Evolutionary conservation across 2,113 vertebrate genomes (phyloP).

Genomic region (Tachysurus fulvidraco): DNA sequence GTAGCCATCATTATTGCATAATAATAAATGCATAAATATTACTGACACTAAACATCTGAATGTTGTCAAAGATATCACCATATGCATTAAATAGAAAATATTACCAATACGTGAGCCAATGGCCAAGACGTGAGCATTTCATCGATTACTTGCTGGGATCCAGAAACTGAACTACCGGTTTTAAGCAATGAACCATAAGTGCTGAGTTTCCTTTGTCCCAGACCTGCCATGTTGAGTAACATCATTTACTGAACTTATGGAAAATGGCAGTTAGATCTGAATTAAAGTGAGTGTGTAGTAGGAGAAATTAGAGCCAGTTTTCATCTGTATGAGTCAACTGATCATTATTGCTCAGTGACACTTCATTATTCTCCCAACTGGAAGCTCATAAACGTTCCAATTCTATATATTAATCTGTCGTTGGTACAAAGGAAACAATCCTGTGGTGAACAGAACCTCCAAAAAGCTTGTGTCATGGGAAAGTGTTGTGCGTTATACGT

Average conservation of each 20-base stretch:
- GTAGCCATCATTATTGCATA: neutral
- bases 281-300: neutral
- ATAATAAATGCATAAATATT: neutral
- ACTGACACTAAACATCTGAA: neutral
- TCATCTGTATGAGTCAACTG: constrained; percentile 27
- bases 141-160: neutral
- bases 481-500: neutral
- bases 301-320: neutral
- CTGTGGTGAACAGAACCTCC: neutral
- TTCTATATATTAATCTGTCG: neutral
- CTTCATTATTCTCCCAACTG: neutral
- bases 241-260: neutral
- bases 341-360: constrained; percentile 17
- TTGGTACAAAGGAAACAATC: neutral
- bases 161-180: neutral
- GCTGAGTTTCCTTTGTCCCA: neutral
- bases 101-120: too few species aligned
- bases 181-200: neutral
- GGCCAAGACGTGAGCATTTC: neutral
- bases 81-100: neutral
- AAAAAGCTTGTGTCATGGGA: neutral
- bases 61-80: neutral
- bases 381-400: neutral
- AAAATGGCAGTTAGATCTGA: neutral
- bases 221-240: neutral